Conservation (phyloP, 2,888 invertebrate species). For the Trichacis sp. region DNA sequence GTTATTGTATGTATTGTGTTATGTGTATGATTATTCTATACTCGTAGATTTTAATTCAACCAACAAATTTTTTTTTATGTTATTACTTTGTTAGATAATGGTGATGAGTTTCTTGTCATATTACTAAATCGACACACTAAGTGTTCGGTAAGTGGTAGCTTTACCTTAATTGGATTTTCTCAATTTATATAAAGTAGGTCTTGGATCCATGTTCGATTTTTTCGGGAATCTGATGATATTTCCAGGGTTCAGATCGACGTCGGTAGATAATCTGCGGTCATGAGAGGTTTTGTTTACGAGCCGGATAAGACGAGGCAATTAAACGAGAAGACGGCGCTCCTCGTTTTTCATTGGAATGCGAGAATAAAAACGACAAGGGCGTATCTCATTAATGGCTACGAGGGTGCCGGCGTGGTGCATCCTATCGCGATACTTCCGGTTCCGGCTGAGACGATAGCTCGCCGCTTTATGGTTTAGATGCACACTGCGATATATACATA, state of each 20-base stretch:
- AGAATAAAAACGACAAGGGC: slow-evolving; percentile 19
- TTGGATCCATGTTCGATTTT: too few species aligned
- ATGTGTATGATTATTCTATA: too few species aligned
- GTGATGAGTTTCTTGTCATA: too few species aligned
- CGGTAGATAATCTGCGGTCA: neutral
- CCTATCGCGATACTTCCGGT: slow-evolving; percentile 15
- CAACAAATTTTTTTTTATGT: too few species aligned
- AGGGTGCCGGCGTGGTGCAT: slow-evolving; percentile 16
- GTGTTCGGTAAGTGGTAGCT: too few species aligned
- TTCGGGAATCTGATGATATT: neutral
- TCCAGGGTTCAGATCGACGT: neutral
- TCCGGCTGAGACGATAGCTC: slow-evolving; percentile 14
- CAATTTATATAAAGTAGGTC: too few species aligned
- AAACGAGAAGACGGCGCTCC: slow-evolving; percentile 10
- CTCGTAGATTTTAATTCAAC: too few species aligned
- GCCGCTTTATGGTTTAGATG: slow-evolving; percentile 11
- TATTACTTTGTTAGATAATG: too few species aligned
- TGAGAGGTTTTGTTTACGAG: slow-evolving; percentile 3
- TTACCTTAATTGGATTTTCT: too few species aligned
- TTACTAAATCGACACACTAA: too few species aligned
- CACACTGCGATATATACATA: slow-evolving; percentile 9
- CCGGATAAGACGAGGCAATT: slow-evolving; percentile 11
- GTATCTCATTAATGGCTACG: slow-evolving; percentile 24
- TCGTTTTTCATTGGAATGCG: slow-evolving; percentile 13
- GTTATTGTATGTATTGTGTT: too few species aligned